These are phyloP conservation scores for Iguana delicatissima DNA, from an alignment of 2,797 vertebrate species.

Conservation along the genomic window DNA sequence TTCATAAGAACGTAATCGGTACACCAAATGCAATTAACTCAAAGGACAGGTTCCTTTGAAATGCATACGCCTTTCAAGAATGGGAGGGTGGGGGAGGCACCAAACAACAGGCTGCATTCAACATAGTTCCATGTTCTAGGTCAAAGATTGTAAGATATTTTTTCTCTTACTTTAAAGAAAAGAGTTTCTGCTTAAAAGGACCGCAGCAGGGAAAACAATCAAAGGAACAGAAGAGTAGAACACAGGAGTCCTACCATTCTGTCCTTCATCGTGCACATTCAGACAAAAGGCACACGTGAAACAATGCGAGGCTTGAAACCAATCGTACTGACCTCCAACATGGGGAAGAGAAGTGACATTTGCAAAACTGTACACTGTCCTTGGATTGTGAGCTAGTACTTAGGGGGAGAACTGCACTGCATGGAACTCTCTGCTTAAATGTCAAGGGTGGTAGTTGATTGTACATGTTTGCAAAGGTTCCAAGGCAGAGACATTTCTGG, in stretches of 20 bases:
- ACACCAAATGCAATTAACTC: conserved; percentile 54
- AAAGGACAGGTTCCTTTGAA: conserved; percentile 55
- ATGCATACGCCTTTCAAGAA: conserved; percentile 43
- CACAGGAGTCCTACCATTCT: conserved; percentile 45
- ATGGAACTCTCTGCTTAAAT: conserved; percentile 51
- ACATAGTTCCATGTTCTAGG: conserved; percentile 52
- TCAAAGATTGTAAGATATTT: conserved; percentile 54
- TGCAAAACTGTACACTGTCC: conserved; percentile 49
- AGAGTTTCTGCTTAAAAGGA: conserved; percentile 39
- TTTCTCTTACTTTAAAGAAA: neutral
- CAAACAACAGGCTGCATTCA: conserved; percentile 48
- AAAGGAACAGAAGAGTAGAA: conserved; percentile 48
- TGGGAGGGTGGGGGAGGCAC: neutral
- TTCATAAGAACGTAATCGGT: conserved; percentile 30
- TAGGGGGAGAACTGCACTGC: conserved; percentile 30
- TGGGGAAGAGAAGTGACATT: conserved; percentile 47
- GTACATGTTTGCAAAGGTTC: conserved; percentile 12
- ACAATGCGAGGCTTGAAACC: conserved; percentile 41
- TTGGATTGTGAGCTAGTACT: conserved; percentile 49
- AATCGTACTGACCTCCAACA: conserved; percentile 50
- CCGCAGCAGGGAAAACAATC: conserved; percentile 39
- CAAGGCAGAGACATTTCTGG: neutral
- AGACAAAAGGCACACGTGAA: conserved; percentile 54
- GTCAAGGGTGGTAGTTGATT: conserved; percentile 32
- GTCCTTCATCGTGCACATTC: conserved; percentile 56